Base-by-base conservation (phyloP, 2,113 vertebrate genomes). In the Perca flavescens region DNA sequence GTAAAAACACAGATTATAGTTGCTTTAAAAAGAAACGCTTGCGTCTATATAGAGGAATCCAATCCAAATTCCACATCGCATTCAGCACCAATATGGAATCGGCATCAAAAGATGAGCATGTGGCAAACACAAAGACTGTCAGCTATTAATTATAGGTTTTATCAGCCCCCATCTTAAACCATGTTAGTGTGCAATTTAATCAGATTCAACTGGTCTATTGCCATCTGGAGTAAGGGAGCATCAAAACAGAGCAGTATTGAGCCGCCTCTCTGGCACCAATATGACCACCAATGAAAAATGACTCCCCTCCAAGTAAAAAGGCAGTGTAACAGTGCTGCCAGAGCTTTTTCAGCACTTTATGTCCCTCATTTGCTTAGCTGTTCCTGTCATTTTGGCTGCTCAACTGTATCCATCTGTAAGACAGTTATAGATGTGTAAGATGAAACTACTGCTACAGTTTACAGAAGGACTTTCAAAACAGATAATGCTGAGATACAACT, bases 71-170 rank as follows among this genome's bases (percentile, higher is more conserved):
- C 22, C 11, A 56, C 28, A 8, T 31, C 17, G 12, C 31, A 53
- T 54, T 40, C 28, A 43, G 52, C 4, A 7, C 73, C 73, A 68
- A 74, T 72, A 79, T 67, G 76, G 77, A 73, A 78, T 50, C 14
- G 31, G 70, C 60, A 47, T 70, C 31, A 79, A 73, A 77, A 74
- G 56, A 69, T 14, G 15, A 84, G 36, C 79, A 76, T 68, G 66
- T 68, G 77, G 81, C 63, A 83, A 68, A 84, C 81, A 80, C 16
- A 50, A 64, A 77, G 61, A 79, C 31, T 52, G 72, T 47, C 75
- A 62, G 77, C 74, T 77, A 80, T 87, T 89, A 86, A 92, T 87
- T 89, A 82, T 19, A 61, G 75, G 50, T 74, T 83, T 87, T 78
- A 89, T 87, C 79, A 57, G 68, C 80, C 60, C 22, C 61, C 53